Conservation (phyloP, 1,140 invertebrate species). For the Drosophila lini region DNA sequence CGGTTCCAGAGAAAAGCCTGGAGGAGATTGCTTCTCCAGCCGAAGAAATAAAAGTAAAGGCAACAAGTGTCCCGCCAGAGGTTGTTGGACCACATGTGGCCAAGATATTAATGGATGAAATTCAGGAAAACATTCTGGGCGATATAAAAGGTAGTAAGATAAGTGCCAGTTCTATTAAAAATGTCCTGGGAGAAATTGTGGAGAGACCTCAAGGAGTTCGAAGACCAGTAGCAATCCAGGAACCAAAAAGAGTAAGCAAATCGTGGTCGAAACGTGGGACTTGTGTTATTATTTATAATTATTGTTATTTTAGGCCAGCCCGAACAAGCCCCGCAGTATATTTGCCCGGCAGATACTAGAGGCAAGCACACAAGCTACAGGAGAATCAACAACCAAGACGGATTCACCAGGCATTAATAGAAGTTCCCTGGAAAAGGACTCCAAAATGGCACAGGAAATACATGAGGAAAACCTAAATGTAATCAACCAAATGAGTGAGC, state of each 20-base stretch:
- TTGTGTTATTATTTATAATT: neutral
- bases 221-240: neutral
- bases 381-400: neutral
- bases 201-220: conserved; percentile 81
- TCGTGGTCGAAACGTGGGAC: neutral
- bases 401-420: conserved; percentile 17
- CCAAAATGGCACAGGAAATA: conserved; percentile 87
- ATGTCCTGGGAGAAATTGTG: conserved; percentile 87
- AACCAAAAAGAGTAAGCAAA: conserved; percentile 10
- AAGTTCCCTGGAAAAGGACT: conserved; percentile 86
- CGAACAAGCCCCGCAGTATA: conserved; percentile 43
- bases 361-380: neutral
- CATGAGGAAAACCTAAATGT: conserved; percentile 90
- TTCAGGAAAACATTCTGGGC: conserved; percentile 76
- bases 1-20: neutral
- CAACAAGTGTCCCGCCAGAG: neutral
- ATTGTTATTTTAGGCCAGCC: conserved; percentile 2
- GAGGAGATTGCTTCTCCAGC: neutral
- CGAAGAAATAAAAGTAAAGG: neutral
- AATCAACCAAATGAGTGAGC: conserved; percentile 88
- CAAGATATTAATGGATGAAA: conserved; percentile 65
- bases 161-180: conserved; percentile 62
- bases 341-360: conserved; percentile 50
- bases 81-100: neutral
- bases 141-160: conserved; percentile 54